Evolutionary conservation across 2,797 vertebrate species (phyloP).

Genomic region (Sebastes kiyomatsui): DNA sequence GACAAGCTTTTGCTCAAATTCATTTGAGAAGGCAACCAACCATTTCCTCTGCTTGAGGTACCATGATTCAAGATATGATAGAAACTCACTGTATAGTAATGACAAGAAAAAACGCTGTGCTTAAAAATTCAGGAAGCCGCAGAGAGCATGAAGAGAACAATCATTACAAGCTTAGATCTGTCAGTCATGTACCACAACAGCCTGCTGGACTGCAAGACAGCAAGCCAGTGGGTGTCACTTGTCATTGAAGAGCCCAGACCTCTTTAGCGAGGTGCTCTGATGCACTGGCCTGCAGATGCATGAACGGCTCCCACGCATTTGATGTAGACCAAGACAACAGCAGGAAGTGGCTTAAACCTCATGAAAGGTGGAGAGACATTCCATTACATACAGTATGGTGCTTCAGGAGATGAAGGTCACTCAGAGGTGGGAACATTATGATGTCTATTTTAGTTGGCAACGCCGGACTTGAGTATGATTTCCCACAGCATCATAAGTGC

Average conservation of each 20-base stretch:
- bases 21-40: conserved; percentile 15
- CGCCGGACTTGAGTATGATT: background rate
- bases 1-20: conserved; percentile 15
- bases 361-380: conserved; percentile 25
- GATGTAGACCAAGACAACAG: conserved; percentile 6
- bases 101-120: background rate
- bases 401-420: conserved; percentile 40
- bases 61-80: background rate
- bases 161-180: background rate
- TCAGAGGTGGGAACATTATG: conserved; percentile 2
- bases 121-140: background rate
- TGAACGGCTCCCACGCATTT: background rate
- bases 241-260: background rate
- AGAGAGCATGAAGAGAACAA: background rate
- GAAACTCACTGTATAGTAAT: background rate
- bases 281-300: background rate
- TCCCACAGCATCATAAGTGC: conserved; percentile 1
- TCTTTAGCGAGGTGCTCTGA: background rate
- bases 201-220: background rate
- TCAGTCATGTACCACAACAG: background rate
- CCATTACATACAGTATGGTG: background rate
- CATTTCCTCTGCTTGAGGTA: background rate
- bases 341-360: conserved; percentile 4
- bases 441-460: conserved; percentile 18
- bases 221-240: background rate